Conservation (phyloP, 2,888 invertebrate species). For the Phyllotreta cruciferae region DNA sequence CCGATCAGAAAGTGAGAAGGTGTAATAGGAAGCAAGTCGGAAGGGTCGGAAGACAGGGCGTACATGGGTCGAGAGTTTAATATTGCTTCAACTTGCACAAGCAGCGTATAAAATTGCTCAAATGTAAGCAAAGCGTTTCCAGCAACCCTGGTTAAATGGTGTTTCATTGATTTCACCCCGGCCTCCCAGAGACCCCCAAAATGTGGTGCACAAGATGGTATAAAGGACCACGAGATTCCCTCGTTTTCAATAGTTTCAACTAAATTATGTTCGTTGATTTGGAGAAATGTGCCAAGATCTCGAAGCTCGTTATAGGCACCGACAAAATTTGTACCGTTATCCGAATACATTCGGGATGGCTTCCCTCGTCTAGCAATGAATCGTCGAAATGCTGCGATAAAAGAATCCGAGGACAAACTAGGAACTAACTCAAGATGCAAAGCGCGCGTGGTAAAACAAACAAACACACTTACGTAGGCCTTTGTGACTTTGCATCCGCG, state of each 20-base stretch:
- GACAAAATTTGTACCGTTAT: not conserved
- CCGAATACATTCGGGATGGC: not conserved
- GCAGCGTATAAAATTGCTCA: no score
- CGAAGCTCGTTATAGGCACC: not conserved
- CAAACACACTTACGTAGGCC: not conserved
- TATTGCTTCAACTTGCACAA: no score
- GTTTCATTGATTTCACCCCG: no score
- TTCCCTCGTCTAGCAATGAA: conserved; percentile 4
- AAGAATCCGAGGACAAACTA: not conserved
- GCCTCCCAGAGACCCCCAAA: no score
- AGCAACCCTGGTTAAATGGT: no score
- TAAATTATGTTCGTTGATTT: not conserved
- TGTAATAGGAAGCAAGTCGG: no score
- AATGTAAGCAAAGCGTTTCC: no score
- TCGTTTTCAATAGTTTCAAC: not conserved
- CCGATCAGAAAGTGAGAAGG: no score
- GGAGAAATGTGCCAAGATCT: not conserved
- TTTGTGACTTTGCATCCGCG: not conserved
- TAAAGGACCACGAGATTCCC: not conserved
- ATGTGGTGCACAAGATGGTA: no score
- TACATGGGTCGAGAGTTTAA: no score
- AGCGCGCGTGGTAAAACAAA: not conserved
- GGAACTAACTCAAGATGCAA: conserved; percentile 3
- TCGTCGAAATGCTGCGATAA: not conserved
- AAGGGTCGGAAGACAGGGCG: no score